Percentiles rank a stretch among this genome's conserved stretches.
These are phyloP conservation scores for Eospalax fontanierii DNA, from an alignment of 2,797 vertebrate genomes.

Conservation along the genomic window DNA sequence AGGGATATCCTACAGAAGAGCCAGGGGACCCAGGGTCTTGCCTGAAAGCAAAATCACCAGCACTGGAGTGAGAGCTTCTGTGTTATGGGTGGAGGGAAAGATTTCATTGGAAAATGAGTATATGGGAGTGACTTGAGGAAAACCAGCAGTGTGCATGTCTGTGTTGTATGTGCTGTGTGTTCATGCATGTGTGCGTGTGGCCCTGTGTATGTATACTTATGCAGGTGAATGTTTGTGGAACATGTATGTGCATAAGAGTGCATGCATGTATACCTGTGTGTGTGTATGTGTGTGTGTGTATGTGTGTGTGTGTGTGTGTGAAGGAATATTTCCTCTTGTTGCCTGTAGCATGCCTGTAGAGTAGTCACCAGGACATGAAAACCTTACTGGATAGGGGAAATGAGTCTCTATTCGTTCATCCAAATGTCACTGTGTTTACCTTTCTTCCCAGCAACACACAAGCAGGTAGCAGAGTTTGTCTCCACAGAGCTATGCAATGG, in stretches of 20 bases:
- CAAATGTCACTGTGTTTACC: fast-evolving
- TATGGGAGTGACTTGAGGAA: not conserved
- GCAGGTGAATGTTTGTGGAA: not conserved
- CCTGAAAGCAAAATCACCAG: not conserved
- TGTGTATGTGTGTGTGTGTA: not conserved
- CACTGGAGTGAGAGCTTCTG: fast-evolving
- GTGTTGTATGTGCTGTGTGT: not conserved
- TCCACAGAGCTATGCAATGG: not conserved
- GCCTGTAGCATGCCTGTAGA: no score
- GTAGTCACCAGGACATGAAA: not conserved
- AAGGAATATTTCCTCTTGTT: not conserved
- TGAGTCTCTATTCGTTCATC: not conserved
- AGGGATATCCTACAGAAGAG: not conserved
- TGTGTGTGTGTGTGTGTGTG: not conserved
- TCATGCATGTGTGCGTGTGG: not conserved
- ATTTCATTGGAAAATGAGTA: not conserved
- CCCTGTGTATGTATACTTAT: not conserved
- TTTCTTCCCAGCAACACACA: not conserved
- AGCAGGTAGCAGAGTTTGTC: not conserved
- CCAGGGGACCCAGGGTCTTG: no score
- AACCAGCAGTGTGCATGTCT: not conserved
- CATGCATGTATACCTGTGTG: not conserved
- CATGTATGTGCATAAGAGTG: not conserved
- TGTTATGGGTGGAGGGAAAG: not conserved
- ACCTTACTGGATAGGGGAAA: not conserved